These are phyloP conservation scores for Pseudochromis fuscus DNA, from an alignment of 2,797 vertebrate genomes.

Conservation along the genomic window DNA sequence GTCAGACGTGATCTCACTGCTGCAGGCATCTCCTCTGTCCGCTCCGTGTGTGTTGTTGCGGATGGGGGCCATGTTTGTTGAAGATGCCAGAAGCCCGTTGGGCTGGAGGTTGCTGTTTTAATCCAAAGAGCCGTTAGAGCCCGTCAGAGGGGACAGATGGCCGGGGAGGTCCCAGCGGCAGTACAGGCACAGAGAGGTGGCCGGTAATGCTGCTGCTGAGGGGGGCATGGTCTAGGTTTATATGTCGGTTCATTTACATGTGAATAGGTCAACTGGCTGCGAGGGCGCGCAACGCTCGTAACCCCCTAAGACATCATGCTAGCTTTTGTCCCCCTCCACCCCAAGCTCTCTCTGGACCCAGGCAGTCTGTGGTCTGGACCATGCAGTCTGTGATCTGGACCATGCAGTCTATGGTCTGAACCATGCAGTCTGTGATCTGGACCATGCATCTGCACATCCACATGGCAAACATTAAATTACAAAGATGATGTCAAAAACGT, in stretches of 20 bases:
- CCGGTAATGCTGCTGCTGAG: constrained; percentile 58
- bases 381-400: too few species aligned
- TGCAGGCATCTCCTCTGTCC: constrained; percentile 71
- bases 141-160: constrained; percentile 84
- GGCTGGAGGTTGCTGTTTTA: constrained; percentile 41
- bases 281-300: constrained; percentile 45
- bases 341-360: too few species aligned
- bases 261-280: constrained; percentile 73
- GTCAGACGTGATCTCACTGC: constrained; percentile 76
- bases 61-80: constrained; percentile 87
- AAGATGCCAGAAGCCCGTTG: constrained; percentile 11
- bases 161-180: constrained; percentile 69
- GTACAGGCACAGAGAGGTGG: constrained; percentile 50
- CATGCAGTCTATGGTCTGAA: too few species aligned
- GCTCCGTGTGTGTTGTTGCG: constrained; percentile 69
- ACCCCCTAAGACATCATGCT: constrained; percentile 25
- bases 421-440: too few species aligned
- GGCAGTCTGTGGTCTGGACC: constrained; percentile 14
- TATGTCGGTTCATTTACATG: constrained; percentile 85
- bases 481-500: not conserved
- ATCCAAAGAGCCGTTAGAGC: constrained; percentile 77
- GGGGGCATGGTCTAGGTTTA: constrained; percentile 62
- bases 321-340: constrained; percentile 79
- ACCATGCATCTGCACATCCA: not conserved
- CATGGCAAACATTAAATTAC: too few species aligned